These are phyloP conservation scores for Perca flavescens DNA, from an alignment of 2,113 vertebrate species.

Conservation along the genomic window DNA sequence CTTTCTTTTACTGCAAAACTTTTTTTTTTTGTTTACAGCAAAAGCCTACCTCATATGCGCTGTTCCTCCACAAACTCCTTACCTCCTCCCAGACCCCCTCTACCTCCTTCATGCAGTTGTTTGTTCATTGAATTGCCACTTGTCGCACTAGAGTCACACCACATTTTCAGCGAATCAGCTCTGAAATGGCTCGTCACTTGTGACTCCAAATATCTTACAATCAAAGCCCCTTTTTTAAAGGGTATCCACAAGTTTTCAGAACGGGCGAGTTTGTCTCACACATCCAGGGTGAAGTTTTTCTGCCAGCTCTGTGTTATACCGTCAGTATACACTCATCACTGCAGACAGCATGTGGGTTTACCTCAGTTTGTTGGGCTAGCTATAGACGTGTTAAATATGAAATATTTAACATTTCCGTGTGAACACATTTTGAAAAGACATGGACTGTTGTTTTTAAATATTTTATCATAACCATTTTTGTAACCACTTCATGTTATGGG, in stretches of 20 bases:
- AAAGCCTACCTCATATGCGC: conserved; percentile 96
- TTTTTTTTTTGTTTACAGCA: conserved; percentile 93
- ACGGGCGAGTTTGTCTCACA: conserved; percentile 39
- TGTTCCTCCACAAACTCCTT: conserved; percentile 78
- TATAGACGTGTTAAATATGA: conserved; percentile 50
- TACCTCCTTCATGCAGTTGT: conserved; percentile 63
- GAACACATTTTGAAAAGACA: conserved; percentile 51
- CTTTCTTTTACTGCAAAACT: conserved; percentile 67
- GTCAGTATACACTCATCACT: conserved; percentile 31
- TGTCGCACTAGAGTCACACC: conserved; percentile 60
- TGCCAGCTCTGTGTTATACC: conserved; percentile 39
- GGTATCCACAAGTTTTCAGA: conserved; percentile 21
- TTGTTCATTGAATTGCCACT: conserved; percentile 47
- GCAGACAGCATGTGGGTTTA: conserved; percentile 64
- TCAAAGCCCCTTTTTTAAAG: conserved; percentile 48
- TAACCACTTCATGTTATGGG: conserved; percentile 65
- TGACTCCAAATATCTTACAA: conserved; percentile 59
- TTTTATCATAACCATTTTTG: conserved; percentile 55
- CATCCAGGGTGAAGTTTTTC: conserved; percentile 49
- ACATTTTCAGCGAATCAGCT: conserved; percentile 47
- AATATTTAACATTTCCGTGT: conserved; percentile 54
- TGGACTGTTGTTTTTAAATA: conserved; percentile 53
- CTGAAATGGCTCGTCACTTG: conserved; percentile 38
- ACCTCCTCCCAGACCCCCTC: conserved; percentile 67
- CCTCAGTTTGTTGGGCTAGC: conserved; percentile 51